Conservation (phyloP, 2,797 vertebrate species). For the Bucorvus abyssinicus region DNA sequence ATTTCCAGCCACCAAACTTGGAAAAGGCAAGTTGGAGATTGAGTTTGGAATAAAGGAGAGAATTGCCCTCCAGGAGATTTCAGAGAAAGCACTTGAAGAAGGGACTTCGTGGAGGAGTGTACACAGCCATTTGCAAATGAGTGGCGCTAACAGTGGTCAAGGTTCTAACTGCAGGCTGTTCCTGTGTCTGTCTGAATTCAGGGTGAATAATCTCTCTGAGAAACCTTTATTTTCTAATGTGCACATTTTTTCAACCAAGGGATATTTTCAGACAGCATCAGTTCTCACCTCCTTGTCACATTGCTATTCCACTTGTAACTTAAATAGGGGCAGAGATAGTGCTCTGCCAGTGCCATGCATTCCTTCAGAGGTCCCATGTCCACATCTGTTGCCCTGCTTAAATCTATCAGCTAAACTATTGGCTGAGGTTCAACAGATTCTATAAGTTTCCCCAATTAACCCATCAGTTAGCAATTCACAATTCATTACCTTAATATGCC, state of each 20-base stretch:
- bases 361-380: slow-evolving; percentile 52
- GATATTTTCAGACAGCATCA: slow-evolving; percentile 29
- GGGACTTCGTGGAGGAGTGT: neutral
- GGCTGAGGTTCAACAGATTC: slow-evolving; percentile 60
- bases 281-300: slow-evolving; percentile 33
- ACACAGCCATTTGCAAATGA: neutral
- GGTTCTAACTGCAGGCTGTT: neutral
- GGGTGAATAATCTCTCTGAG: neutral
- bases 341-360: neutral
- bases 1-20: neutral
- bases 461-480: slow-evolving; percentile 64
- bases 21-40: neutral
- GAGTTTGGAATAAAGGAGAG: neutral
- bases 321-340: slow-evolving; percentile 49
- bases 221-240: neutral
- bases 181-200: neutral
- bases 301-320: slow-evolving; percentile 39
- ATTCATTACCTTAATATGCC: slow-evolving; percentile 16
- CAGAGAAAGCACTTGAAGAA: neutral
- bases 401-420: slow-evolving; percentile 64
- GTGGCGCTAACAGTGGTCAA: neutral
- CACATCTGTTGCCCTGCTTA: slow-evolving; percentile 66
- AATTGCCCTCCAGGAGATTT: neutral
- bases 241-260: neutral
- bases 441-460: slow-evolving; percentile 69